Evolutionary conservation across 1,140 invertebrate species (phyloP).

Genomic region (Achatina immaculata): DNA sequence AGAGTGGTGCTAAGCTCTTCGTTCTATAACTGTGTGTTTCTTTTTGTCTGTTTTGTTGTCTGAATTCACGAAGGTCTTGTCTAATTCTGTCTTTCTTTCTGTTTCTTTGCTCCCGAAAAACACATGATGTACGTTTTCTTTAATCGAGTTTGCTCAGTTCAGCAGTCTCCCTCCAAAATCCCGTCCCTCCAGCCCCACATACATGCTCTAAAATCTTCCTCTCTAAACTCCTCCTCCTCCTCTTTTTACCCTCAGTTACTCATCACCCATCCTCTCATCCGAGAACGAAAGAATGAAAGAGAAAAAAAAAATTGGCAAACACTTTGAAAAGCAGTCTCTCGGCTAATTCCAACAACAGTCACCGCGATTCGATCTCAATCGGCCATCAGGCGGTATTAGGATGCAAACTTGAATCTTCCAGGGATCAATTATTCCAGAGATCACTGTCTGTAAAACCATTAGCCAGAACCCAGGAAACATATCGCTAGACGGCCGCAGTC

Average conservation of each 20-base stretch:
- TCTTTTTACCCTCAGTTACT: not conserved
- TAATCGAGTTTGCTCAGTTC: no score
- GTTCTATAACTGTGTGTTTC: no score
- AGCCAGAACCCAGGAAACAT: slow-evolving; percentile 9
- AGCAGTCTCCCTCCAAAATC: no score
- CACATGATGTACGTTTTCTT: no score
- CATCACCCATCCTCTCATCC: not conserved
- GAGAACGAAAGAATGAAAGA: no score
- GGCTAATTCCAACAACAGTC: slow-evolving; percentile 25
- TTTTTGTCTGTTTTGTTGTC: no score
- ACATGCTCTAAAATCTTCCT: not conserved
- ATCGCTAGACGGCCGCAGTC: slow-evolving; percentile 2
- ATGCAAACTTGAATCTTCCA: slow-evolving; percentile 38
- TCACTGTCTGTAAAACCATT: slow-evolving; percentile 38
- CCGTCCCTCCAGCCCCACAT: no score
- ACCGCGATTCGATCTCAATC: slow-evolving; percentile 28
- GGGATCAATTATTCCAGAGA: slow-evolving; percentile 36
- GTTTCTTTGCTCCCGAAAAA: no score
- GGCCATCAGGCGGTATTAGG: slow-evolving; percentile 31
- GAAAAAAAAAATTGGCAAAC: no score
- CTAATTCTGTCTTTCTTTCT: no score
- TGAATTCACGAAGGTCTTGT: no score
- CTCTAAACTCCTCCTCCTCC: not conserved
- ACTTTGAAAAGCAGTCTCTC: not conserved
- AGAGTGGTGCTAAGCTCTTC: no score